Evolutionary conservation across 1,140 invertebrate species (phyloP), one percentile per base, ranked within the genome.

Genomic region (Hyposmocoma kahamanoa): DNA sequence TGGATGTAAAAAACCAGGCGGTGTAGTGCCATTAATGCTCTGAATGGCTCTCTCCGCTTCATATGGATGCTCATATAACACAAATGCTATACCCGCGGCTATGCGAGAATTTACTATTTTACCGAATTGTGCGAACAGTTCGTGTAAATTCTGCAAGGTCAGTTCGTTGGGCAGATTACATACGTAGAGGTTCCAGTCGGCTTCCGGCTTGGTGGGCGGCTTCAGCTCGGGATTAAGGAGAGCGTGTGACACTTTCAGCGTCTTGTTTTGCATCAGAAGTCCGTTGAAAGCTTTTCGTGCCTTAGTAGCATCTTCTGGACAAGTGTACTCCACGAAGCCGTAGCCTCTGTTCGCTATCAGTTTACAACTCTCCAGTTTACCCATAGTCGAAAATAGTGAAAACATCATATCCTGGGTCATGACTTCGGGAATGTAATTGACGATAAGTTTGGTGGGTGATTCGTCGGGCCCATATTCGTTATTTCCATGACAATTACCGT

Each of bases 371-470:
- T 87, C 86, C 72, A 87, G 78, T 82, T 87, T 87, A 68, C 86
- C 86, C 84, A 87, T 87, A 53, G 84, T 86, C 41, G 84, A 84
- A 75, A 87, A 87, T 67, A 87, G 65, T 47, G 84, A 87, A 59
- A 86, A 87, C 84, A 87, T 87, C 84, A 87, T 87, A 70, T 86
- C 83, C 81, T 87, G 86, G 59, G 83, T 87, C 86, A 87, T 87
- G 63, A 87, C 79, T 82, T 87, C 86, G 63, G 86, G 86, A 76
- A 87, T 87, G 72, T 87, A 87, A 79, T 87, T 87, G 72, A 87
- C 83, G 64, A 87, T 87, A 71, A 87, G 83, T 77, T 87, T 87
- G 53, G 86, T 87, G 67, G 86, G 84, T 71, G 86, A 87, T 83
- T 87, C 86, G 50, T 86, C 85, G 49, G 82, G 74, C 59, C 83